Evolutionary conservation across 2,888 invertebrate species (phyloP).

Genomic region (Halocaridina rubra): DNA sequence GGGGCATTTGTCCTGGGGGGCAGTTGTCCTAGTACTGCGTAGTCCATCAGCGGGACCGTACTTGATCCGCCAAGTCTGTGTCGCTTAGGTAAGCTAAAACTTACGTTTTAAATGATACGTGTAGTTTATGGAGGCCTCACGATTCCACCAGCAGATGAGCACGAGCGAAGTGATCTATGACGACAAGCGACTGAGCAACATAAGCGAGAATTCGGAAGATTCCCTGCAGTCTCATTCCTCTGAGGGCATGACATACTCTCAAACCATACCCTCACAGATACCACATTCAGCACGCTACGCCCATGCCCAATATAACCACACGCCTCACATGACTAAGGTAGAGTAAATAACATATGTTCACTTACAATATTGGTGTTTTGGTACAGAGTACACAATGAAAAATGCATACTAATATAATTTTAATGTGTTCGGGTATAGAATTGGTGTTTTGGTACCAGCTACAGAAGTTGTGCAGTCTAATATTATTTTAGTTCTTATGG

Average conservation of each 20-base stretch:
- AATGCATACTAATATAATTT: too few relatives aligned
- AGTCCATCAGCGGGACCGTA: too few relatives aligned
- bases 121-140: slow-evolving; percentile 11
- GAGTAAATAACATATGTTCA: slow-evolving; percentile 27
- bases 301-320: slow-evolving; percentile 61
- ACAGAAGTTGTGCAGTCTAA: too few relatives aligned
- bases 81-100: too few relatives aligned
- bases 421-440: too few relatives aligned
- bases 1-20: too few relatives aligned
- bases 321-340: slow-evolving; percentile 51
- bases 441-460: too few relatives aligned
- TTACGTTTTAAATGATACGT: too few relatives aligned
- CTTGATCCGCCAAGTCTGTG: too few relatives aligned
- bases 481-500: too few relatives aligned
- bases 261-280: slow-evolving; percentile 55
- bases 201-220: slow-evolving; percentile 68
- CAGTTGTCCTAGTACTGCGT: too few relatives aligned
- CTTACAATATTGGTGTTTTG: background rate
- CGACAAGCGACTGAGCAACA: slow-evolving; percentile 70
- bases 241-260: slow-evolving; percentile 63
- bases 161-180: slow-evolving; percentile 65
- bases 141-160: slow-evolving; percentile 62
- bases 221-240: slow-evolving; percentile 62
- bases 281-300: slow-evolving; percentile 57
- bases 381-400: too few relatives aligned